Percentiles rank a stretch among this genome's conserved stretches.
These are phyloP conservation scores for Bradypodion ventrale DNA, from an alignment of 2,797 vertebrate genomes.

Conservation along the genomic window DNA sequence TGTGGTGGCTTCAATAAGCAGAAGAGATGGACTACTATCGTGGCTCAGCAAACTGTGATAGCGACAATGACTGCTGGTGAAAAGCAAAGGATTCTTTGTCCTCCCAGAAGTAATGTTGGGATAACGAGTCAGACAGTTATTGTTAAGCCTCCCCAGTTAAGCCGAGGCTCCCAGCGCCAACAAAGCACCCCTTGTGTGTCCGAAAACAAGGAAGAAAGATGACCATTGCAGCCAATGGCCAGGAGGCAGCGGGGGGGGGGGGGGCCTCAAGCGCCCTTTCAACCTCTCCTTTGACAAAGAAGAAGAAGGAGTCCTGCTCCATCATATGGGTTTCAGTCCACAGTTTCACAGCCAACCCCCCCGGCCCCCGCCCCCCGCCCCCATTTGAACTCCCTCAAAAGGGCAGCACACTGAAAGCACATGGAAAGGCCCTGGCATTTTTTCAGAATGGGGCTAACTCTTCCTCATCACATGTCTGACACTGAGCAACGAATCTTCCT, in stretches of 20 bases:
- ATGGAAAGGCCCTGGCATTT: background rate
- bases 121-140: background rate
- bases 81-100: background rate
- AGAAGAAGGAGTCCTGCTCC: background rate
- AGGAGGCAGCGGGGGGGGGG: background rate
- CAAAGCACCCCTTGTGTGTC: background rate
- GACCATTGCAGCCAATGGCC: background rate
- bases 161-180: background rate
- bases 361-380: too few species aligned
- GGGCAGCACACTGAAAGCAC: background rate
- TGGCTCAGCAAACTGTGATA: background rate
- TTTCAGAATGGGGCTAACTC: background rate
- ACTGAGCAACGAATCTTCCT: background rate
- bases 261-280: background rate
- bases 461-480: background rate
- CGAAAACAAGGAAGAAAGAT: background rate
- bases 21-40: background rate
- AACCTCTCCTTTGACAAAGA: background rate
- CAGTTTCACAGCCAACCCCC: too few species aligned
- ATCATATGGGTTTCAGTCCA: background rate
- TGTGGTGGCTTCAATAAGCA: background rate
- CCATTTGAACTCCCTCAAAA: background rate
- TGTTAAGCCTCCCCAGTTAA: background rate
- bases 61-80: background rate
- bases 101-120: background rate